These are phyloP conservation scores for Melangyna quadrimaculata DNA, from an alignment of 2,888 invertebrate genomes.

Conservation along the genomic window DNA sequence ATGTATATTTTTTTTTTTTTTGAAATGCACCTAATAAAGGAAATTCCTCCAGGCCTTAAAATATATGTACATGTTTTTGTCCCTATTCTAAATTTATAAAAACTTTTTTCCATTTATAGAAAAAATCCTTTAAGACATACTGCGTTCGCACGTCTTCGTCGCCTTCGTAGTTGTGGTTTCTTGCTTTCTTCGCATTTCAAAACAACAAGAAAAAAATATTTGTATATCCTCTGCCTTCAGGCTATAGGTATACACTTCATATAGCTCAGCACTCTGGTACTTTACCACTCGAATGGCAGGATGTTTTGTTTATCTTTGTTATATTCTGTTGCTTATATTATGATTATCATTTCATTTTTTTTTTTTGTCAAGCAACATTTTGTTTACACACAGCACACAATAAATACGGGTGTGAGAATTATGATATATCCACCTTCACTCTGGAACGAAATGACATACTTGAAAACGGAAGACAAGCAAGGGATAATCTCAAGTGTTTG, in stretches of 20 bases:
- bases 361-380: slow-evolving; percentile 2
- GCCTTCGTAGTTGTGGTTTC: background rate
- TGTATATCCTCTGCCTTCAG: slow-evolving; percentile 10
- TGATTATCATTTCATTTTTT: slow-evolving; percentile 35
- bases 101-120: background rate
- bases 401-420: slow-evolving; percentile 39
- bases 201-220: background rate
- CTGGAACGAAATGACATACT: slow-evolving; percentile 24
- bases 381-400: slow-evolving; percentile 41
- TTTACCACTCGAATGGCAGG: slow-evolving; percentile 51
- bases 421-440: slow-evolving; percentile 4
- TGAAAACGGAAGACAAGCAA: slow-evolving; percentile 25
- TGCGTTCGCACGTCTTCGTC: slow-evolving; percentile 23
- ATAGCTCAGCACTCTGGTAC: slow-evolving; percentile 51
- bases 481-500: slow-evolving; percentile 48
- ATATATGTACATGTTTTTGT: background rate
- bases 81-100: background rate
- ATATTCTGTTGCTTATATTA: slow-evolving; percentile 60
- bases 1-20: background rate
- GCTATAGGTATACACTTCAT: slow-evolving; percentile 44
- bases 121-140: slow-evolving; percentile 19
- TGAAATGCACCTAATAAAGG: background rate
- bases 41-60: background rate
- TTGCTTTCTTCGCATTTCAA: background rate
- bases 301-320: slow-evolving; percentile 63